Base-by-base conservation (phyloP, 2,797 vertebrate species). In the Danio albolineatus region DNA sequence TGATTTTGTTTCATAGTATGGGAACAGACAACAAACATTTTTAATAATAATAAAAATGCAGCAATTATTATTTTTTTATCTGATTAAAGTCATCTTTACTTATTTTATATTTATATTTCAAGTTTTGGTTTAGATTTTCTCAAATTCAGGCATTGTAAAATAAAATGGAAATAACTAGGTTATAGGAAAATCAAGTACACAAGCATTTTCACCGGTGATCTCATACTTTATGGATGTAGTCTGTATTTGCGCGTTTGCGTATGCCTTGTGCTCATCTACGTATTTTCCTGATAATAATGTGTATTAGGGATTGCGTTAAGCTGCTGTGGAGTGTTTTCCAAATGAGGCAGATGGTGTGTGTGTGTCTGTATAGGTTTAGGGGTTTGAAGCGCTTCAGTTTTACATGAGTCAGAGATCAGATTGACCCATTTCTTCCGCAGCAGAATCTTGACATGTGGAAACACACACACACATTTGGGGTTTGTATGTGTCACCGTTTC, bases 381-480 rank as follows among this genome's bases (percentile, higher is more conserved):
- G 43, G 62, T 48, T 70, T 71, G 64, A 75, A 75, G 70, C 61
- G 65, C 62, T 64, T 51, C n/a, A 17, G 64, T 79, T 71, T 79
- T 78, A 79, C 81, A 71, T 76, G 73, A 71, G 71, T 79, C 66
- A 76, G 77, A 79, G 39, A 79, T 79, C 66, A 83, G 72, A 79
- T 59, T 80, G 81, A 81, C 84, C 81, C 61, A 83, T 53, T 79
- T 85, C 43, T 75, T 75, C 17, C 36, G 36, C 17, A 64, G 28
- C 69, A 41, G 53, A 74, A 54, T 66, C 36, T 53, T 28, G 53
- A 67, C 61, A 28, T 51, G 41, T 39, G 56, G 61, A 69, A 61
- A 57, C 65, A 69, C 28, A 28, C 78, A 57, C 65, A 66, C 61
- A 28, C 73, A 53, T 48, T 83, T 36, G 39, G 54, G 41, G 54